Conservation (phyloP, 2,888 invertebrate species). For the Cephus pulcher region DNA sequence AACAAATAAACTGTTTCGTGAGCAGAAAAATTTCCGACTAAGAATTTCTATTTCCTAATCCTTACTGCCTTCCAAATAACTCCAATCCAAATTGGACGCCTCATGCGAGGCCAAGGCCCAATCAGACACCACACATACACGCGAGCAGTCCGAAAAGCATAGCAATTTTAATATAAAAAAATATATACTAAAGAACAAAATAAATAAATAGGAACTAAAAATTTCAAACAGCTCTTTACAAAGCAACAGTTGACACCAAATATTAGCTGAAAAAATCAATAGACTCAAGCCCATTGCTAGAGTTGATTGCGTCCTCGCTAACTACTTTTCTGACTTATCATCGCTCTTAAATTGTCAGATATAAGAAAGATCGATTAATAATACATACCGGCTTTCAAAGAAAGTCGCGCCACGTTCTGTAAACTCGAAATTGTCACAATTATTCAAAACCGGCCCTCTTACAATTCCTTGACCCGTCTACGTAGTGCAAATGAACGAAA, state of each 20-base stretch:
- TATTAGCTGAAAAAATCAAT: not conserved
- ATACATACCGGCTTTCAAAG: not conserved
- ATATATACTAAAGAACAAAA: not conserved
- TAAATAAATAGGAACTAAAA: not conserved
- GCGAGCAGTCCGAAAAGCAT: not conserved
- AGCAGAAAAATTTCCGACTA: not conserved
- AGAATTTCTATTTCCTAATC: not conserved
- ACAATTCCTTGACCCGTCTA: constrained; percentile 15
- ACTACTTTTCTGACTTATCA: not conserved
- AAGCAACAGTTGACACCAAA: not conserved
- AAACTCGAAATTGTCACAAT: not conserved
- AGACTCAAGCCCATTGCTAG: not conserved
- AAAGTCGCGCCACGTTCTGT: not conserved
- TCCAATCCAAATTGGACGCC: not conserved
- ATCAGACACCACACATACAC: not conserved
- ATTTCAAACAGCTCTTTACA: not conserved
- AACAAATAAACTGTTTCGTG: not conserved
- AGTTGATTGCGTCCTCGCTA: not conserved
- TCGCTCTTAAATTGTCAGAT: not conserved
- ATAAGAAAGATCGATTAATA: not conserved
- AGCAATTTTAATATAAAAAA: not conserved
- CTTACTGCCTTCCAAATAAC: not conserved
- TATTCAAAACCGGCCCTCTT: not conserved
- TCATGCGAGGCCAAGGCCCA: not conserved
- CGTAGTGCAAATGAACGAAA: constrained; percentile 32